Base-by-base conservation (phyloP, 2,888 invertebrate species). In the Conus canariensis region DNA sequence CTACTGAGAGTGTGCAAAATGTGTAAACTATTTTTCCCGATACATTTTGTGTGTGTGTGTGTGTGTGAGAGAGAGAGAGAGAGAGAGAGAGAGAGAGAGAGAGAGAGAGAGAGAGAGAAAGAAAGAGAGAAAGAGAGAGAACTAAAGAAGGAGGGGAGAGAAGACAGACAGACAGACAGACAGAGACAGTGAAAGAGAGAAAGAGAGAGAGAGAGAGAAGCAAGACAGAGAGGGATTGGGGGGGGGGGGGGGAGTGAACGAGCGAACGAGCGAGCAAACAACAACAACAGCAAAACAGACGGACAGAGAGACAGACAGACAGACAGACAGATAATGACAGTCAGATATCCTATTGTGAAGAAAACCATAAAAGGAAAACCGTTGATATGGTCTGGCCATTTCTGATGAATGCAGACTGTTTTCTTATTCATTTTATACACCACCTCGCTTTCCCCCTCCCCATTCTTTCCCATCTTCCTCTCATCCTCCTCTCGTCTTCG, bases 71-170 rank as follows among this genome's bases (percentile, higher is more conserved):
- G 77, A 80, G 30, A 80, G 30, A 80, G 67, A 87, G 87, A 87
- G 30, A 87, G 87, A 87, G 87, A 87, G 67, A 64, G 87, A 87
- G 59, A 60, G n/a, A 58, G 85, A 85, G n/a, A 60, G 60, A 85
- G 58, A 85, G n/a, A 60, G n/a, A 85, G 85, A 85, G 25, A 60
- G n/a, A 85, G 58, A 85, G n/a, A 60, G 60, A n/a, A 6, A 85
- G 85, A 85, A 6, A 60, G n/a, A 87, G 67, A 87, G 25, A 87
- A 9, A 87, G 87, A 87, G 30, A 87, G 25, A 87, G 87, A 87
- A 8, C 64, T 5, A 87, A n/a, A 59, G 60, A 87, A 12, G n/a
- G 25, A 87, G 64, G 25, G 25, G 64, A n/a, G 64, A 59, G 58
- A 16, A 87, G 67, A 87, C 25, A 87, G 87, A 85, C 22, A 60